A percentile compares a stretch with the other conserved stretches of the same genome.
These are phyloP conservation scores for Alethe castanea DNA, from an alignment of 2,113 vertebrate species.

Conservation along the genomic window DNA sequence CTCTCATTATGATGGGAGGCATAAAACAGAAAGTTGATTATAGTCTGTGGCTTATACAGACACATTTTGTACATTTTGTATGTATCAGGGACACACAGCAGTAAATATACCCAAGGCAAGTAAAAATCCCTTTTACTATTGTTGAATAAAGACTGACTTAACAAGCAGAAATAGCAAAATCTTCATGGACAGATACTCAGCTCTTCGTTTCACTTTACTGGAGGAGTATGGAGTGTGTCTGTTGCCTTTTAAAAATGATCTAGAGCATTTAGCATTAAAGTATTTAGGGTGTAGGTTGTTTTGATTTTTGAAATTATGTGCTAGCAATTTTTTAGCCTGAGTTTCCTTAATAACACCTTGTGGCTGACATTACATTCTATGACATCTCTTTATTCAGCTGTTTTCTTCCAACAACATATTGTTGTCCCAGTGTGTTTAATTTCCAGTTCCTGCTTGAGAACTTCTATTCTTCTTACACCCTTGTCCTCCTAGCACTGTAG, in stretches of 20 bases:
- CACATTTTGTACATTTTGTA: background rate
- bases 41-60: background rate
- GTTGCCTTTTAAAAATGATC: background rate
- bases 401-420: background rate
- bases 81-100: background rate
- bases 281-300: background rate
- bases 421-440: background rate
- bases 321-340: background rate
- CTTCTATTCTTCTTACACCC: background rate
- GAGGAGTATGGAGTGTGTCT: background rate
- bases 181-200: background rate
- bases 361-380: background rate
- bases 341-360: slow-evolving; percentile 24
- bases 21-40: background rate
- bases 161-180: background rate
- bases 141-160: background rate
- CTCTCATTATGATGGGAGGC: background rate
- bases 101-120: background rate
- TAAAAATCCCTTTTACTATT: background rate
- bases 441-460: background rate
- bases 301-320: background rate
- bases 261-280: background rate
- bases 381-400: background rate
- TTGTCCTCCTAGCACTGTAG: background rate
- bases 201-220: background rate